Percentiles rank a stretch among this genome's conserved stretches.
These are phyloP conservation scores for Pyrrhosoma nymphula DNA, from an alignment of 2,888 invertebrate species.

Conservation along the genomic window DNA sequence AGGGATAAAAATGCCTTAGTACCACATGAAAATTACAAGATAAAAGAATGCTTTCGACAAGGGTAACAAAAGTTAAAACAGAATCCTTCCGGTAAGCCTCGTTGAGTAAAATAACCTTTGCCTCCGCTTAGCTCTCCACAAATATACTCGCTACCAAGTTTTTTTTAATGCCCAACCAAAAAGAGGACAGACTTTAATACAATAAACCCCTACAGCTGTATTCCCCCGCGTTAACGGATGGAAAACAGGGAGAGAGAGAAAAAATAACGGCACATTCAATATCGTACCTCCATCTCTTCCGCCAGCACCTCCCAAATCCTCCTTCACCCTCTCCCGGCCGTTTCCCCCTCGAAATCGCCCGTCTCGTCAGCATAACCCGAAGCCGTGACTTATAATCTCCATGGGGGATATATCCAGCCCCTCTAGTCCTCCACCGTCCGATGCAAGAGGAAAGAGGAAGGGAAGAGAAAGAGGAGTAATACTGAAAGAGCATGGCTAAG, in stretches of 20 bases:
- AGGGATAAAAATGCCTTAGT: neutral
- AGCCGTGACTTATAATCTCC: conserved; percentile 39
- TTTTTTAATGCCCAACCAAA: neutral
- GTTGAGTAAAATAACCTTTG: neutral
- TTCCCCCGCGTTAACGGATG: neutral
- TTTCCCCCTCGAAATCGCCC: neutral
- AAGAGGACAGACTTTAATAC: neutral
- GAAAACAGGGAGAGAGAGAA: neutral
- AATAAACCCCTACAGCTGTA: neutral
- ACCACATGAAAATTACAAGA: neutral
- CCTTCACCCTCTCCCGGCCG: neutral
- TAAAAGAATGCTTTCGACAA: neutral
- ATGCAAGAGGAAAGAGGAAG: neutral
- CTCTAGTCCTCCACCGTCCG: neutral
- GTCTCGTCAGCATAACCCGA: neutral
- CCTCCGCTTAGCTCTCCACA: neutral
- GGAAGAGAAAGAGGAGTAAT: too few species aligned
- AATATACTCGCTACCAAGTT: neutral
- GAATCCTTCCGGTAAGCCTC: neutral
- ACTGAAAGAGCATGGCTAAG: too few species aligned
- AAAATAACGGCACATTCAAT: neutral
- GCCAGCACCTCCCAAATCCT: neutral
- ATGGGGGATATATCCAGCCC: neutral
- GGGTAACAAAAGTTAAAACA: neutral
- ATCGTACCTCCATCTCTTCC: neutral